Evolutionary conservation across 2,113 vertebrate genomes (phyloP).

Genomic region (Phyllopteryx taeniolatus): DNA sequence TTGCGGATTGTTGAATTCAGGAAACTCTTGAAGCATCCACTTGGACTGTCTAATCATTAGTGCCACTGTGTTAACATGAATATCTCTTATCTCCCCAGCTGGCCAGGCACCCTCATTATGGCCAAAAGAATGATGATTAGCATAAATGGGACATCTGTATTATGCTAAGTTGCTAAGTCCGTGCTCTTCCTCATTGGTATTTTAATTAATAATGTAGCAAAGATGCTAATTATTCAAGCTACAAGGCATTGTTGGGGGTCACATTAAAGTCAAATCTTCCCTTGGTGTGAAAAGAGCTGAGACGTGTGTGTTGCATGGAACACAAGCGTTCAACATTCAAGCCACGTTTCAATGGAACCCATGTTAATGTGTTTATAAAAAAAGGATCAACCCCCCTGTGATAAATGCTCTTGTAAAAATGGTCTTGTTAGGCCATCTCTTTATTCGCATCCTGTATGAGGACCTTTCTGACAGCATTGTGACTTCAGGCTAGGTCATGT

Average conservation of each 20-base stretch:
- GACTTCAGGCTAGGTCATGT: conserved; percentile 26
- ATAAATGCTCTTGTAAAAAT: conserved; percentile 24
- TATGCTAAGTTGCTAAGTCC: conserved; percentile 58
- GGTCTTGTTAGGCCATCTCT: background rate
- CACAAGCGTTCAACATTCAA: conserved; percentile 22
- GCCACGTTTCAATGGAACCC: conserved; percentile 32
- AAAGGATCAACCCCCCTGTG: conserved; percentile 12
- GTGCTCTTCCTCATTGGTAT: conserved; percentile 58
- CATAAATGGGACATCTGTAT: conserved; percentile 51
- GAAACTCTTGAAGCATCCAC: conserved; percentile 32
- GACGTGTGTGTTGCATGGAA: conserved; percentile 13
- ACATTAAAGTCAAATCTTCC: background rate
- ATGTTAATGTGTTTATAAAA: conserved; percentile 20
- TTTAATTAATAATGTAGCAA: conserved; percentile 74
- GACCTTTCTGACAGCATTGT: conserved; percentile 7
- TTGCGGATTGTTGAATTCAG: conserved; percentile 19
- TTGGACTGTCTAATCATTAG: conserved; percentile 25
- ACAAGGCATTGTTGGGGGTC: conserved; percentile 52
- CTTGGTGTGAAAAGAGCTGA: conserved; percentile 48
- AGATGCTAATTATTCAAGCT: conserved; percentile 78
- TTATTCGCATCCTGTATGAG: background rate
- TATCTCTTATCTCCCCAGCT: conserved; percentile 39
- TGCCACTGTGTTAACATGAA: conserved; percentile 34
- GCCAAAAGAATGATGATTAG: conserved; percentile 70
- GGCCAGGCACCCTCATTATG: conserved; percentile 36